A percentile compares a stretch with the other conserved stretches of the same genome.
These are phyloP conservation scores for Electrophaes corylata DNA, from an alignment of 2,888 invertebrate genomes.

Conservation along the genomic window DNA sequence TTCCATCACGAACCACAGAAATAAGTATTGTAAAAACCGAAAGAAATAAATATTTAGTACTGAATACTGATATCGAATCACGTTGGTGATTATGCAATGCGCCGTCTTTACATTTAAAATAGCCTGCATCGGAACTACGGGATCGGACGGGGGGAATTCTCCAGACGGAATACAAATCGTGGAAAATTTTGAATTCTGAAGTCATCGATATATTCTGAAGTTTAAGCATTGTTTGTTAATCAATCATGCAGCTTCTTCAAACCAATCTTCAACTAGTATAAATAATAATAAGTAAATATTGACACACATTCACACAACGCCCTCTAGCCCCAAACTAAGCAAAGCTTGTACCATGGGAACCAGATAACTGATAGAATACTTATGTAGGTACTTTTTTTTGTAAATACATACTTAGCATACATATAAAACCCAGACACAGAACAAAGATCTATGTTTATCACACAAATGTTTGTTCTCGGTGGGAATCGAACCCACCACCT, in stretches of 20 bases:
- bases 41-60: slow-evolving; percentile 77
- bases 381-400: no score
- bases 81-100: slow-evolving; percentile 81
- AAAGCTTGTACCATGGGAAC: no score
- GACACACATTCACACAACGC: no score
- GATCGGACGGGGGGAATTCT: slow-evolving; percentile 69
- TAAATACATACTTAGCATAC: no score
- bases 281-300: no score
- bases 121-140: slow-evolving; percentile 78
- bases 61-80: slow-evolving; percentile 78
- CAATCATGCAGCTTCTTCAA: slow-evolving; percentile 9
- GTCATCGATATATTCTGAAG: slow-evolving; percentile 60
- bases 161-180: slow-evolving; percentile 79
- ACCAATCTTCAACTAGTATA: not conserved
- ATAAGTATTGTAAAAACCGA: slow-evolving; percentile 65
- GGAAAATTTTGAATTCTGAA: slow-evolving; percentile 75
- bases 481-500: no score
- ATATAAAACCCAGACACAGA: no score
- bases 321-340: no score
- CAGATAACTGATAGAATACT: no score
- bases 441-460: no score
- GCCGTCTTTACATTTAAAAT: slow-evolving; percentile 80
- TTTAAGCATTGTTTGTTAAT: slow-evolving; percentile 46
- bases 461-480: no score
- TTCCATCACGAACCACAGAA: slow-evolving; percentile 58